Percentiles rank a stretch among this genome's conserved stretches.
Conservation (phyloP, 1,140 invertebrate species). For the Coenobita brevimanus region DNA sequence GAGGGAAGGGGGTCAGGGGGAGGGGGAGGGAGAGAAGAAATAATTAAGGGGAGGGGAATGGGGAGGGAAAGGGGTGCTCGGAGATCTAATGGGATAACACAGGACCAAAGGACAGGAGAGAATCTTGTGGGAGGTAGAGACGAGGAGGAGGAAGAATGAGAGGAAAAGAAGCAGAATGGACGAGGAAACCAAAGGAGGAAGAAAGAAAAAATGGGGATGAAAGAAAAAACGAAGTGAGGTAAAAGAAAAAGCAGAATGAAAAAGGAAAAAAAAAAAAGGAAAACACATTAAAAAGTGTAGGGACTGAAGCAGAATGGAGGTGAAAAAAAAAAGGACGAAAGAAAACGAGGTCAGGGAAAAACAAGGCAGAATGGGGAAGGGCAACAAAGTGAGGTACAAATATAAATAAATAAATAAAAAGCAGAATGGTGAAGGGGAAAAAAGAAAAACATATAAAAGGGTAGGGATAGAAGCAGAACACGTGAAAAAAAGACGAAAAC, state of each 20-base stretch:
- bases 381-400: no score
- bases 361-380: no score
- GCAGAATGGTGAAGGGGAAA: not conserved
- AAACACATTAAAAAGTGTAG: not conserved
- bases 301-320: no score
- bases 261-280: no score
- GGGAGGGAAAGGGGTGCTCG: not conserved
- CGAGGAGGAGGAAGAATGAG: not conserved
- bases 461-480: no score
- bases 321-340: no score
- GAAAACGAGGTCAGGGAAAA: no score
- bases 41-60: slow-evolving; percentile 1
- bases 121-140: not conserved
- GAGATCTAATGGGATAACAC: not conserved
- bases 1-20: not conserved
- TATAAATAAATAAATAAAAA: no score
- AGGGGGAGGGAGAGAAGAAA: not conserved
- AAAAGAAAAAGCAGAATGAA: not conserved
- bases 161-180: not conserved
- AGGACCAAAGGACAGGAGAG: no score
- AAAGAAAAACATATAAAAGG: slow-evolving; percentile 2
- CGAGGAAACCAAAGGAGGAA: not conserved
- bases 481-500: slow-evolving; percentile 13
- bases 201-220: not conserved
- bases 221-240: not conserved